phyloP scores from a whole-genome alignment of 2,888 invertebrate genomes.

The Xanthorhoe designata region DNA sequence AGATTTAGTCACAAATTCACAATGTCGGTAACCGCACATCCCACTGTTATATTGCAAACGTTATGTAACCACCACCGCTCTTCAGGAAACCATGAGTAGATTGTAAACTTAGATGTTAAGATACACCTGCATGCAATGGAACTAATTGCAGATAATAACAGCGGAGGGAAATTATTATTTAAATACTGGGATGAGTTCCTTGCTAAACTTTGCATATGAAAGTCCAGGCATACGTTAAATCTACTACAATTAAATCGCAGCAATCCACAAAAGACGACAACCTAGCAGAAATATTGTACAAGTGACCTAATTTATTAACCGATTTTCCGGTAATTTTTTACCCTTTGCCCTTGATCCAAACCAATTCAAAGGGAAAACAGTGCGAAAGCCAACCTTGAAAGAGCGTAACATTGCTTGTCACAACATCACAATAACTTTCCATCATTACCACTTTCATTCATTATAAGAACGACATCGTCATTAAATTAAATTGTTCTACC shows the following conservation, averaged over 20 bases:
- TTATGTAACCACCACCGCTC: background rate
- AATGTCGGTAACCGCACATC: background rate
- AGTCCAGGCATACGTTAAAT: background rate
- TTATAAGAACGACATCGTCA: slow-evolving; percentile 47
- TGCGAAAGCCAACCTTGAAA: slow-evolving; percentile 42
- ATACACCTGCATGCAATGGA: slow-evolving; percentile 29
- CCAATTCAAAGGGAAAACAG: slow-evolving; percentile 37
- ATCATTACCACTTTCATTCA: slow-evolving; percentile 43
- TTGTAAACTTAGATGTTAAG: slow-evolving; percentile 11
- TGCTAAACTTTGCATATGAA: slow-evolving; percentile 5
- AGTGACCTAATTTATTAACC: background rate
- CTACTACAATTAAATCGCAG: background rate
- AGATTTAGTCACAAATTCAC: background rate
- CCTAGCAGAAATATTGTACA: background rate
- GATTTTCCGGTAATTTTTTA: background rate
- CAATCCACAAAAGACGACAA: background rate
- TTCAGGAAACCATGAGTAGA: slow-evolving; percentile 4
- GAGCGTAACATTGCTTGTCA: slow-evolving; percentile 33
- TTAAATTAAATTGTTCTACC: slow-evolving; percentile 46
- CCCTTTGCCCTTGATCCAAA: slow-evolving; percentile 17
- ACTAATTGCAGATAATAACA: slow-evolving; percentile 30
- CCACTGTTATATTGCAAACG: background rate
- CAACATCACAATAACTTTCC: slow-evolving; percentile 37
- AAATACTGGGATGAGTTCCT: slow-evolving; percentile 22
- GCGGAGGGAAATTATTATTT: slow-evolving; percentile 19